A percentile compares a stretch with the other conserved stretches of the same genome.
Conservation (phyloP, 1,140 invertebrate species). For the Araneus ventricosus region DNA sequence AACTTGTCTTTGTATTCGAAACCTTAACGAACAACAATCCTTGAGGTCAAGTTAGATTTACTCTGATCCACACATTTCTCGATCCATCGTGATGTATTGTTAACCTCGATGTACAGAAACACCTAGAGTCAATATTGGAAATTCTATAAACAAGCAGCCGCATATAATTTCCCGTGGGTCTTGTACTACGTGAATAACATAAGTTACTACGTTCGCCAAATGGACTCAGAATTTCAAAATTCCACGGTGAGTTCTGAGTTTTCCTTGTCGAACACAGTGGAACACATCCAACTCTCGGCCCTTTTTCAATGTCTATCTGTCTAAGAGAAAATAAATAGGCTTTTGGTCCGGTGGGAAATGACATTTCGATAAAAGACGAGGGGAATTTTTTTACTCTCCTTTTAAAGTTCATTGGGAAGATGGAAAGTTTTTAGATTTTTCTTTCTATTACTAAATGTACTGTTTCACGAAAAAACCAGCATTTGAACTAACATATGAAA, state of each 20-base stretch:
- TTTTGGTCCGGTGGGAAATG: slow-evolving; percentile 48
- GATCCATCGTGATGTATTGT: not conserved
- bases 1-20: not conserved
- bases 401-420: slow-evolving; percentile 6
- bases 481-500: not conserved
- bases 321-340: slow-evolving; percentile 69
- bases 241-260: slow-evolving; percentile 64
- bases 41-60: slow-evolving; percentile 23
- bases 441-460: not conserved
- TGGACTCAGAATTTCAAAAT: slow-evolving; percentile 74
- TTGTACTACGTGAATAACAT: slow-evolving; percentile 74
- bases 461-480: not conserved
- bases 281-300: slow-evolving; percentile 73
- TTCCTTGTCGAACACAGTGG: slow-evolving; percentile 72
- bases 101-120: slow-evolving; percentile 49
- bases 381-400: slow-evolving; percentile 12
- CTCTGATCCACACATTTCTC: not conserved
- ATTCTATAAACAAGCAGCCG: slow-evolving; percentile 37
- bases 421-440: slow-evolving; percentile 24
- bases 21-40: not conserved
- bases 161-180: slow-evolving; percentile 71
- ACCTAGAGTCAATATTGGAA: slow-evolving; percentile 38
- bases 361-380: slow-evolving; percentile 33
- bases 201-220: slow-evolving; percentile 59
- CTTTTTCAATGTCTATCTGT: slow-evolving; percentile 72